Percentiles rank a stretch among this genome's conserved stretches.
These are phyloP conservation scores for Himalopsyche japonica DNA, from an alignment of 2,888 invertebrate species.

Conservation along the genomic window DNA sequence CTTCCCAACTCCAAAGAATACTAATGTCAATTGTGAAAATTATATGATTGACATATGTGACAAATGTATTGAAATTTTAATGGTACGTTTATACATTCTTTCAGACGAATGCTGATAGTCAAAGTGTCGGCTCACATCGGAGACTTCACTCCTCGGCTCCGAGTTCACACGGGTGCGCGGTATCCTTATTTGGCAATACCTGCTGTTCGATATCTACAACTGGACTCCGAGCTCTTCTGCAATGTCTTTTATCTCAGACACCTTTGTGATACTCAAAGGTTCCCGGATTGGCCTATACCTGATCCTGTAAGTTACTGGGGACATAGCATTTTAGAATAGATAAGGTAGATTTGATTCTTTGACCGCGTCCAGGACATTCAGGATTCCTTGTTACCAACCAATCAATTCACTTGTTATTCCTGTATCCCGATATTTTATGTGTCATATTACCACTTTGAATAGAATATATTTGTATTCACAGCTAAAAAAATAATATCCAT, in stretches of 20 bases:
- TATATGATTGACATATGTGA: no score
- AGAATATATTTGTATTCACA: no score
- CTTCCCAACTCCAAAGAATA: no score
- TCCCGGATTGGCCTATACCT: slow-evolving; percentile 97
- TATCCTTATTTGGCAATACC: slow-evolving; percentile 97
- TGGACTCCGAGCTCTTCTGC: slow-evolving; percentile 96
- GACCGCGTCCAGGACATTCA: no score
- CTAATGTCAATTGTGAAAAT: no score
- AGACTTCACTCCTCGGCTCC: slow-evolving; percentile 93
- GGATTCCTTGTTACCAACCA: no score
- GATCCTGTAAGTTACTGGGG: slow-evolving; percentile 73
- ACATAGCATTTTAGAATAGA: not conserved
- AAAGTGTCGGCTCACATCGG: slow-evolving; percentile 96
- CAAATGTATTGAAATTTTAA: no score
- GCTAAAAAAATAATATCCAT: no score
- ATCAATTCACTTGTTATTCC: no score
- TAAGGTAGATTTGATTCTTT: no score
- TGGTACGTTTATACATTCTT: slow-evolving; percentile 20
- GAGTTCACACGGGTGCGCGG: slow-evolving; percentile 91
- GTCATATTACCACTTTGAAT: no score
- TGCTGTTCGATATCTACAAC: slow-evolving; percentile 88
- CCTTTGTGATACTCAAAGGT: slow-evolving; percentile 85
- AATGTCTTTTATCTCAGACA: slow-evolving; percentile 97
- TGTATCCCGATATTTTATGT: no score
- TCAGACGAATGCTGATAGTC: slow-evolving; percentile 89